Conservation (phyloP, 2,888 invertebrate species). For the Papilio gigon region DNA sequence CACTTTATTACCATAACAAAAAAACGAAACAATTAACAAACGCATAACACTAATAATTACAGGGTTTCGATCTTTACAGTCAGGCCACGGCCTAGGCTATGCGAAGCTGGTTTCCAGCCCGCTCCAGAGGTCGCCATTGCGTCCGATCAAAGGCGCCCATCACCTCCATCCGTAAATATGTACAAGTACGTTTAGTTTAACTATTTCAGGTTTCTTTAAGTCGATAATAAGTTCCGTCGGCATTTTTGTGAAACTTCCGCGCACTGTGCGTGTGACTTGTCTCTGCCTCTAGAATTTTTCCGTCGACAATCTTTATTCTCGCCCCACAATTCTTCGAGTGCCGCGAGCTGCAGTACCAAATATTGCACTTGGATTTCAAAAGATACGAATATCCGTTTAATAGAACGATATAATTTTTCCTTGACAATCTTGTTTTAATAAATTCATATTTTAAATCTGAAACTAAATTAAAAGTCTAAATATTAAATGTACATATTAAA, state of each 20-base stretch:
- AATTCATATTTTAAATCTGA: background rate
- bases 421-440: background rate
- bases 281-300: background rate
- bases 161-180: too few relatives aligned
- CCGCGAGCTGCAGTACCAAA: slow-evolving; percentile 1
- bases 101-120: too few relatives aligned
- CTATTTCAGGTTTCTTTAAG: background rate
- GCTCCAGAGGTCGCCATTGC: too few relatives aligned
- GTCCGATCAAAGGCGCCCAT: too few relatives aligned
- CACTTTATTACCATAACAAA: too few relatives aligned
- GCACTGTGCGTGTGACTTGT: background rate
- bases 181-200: background rate
- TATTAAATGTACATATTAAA: too few relatives aligned
- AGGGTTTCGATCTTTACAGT: too few relatives aligned
- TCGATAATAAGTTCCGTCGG: background rate
- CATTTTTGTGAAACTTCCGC: background rate
- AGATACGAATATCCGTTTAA: background rate
- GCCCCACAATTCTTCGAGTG: background rate
- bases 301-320: background rate
- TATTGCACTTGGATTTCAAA: background rate
- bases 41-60: too few relatives aligned
- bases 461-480: too few relatives aligned
- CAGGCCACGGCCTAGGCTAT: too few relatives aligned
- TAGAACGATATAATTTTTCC: background rate
- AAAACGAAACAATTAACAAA: too few relatives aligned